Evolutionary conservation across 2,113 vertebrate species (phyloP).

Genomic region (Charadrius vociferus): DNA sequence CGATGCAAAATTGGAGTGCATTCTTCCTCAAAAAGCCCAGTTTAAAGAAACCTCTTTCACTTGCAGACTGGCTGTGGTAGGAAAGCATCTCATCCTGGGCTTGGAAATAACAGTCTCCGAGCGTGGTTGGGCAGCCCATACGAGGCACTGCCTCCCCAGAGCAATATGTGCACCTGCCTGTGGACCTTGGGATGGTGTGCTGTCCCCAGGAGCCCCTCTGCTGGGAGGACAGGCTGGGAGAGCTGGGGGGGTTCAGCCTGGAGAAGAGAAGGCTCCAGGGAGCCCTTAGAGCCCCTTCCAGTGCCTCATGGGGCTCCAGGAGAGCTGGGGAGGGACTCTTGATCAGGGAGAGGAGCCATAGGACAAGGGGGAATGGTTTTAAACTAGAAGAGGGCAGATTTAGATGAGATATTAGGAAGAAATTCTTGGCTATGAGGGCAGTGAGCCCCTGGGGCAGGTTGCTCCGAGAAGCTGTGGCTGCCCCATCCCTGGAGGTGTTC

Average conservation of each 20-base stretch:
- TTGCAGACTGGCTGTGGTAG: background rate
- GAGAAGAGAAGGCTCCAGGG: background rate
- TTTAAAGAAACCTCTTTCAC: background rate
- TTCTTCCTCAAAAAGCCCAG: background rate
- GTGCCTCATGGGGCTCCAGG: background rate
- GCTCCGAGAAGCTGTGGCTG: background rate
- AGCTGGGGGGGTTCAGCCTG: background rate
- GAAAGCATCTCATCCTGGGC: background rate
- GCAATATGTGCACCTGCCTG: background rate
- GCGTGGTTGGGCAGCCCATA: accelerated
- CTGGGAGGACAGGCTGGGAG: background rate
- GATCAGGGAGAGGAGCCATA: background rate
- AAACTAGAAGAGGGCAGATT: background rate
- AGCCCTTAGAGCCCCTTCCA: background rate
- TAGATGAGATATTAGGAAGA: background rate
- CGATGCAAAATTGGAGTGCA: accelerated
- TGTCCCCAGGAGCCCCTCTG: background rate
- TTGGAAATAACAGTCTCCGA: background rate
- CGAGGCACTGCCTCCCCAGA: background rate
- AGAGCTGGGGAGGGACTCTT: background rate
- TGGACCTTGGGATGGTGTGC: background rate
- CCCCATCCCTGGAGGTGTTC: background rate
- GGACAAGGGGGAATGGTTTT: background rate
- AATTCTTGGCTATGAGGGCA: background rate
- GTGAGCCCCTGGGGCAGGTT: background rate